Conservation (phyloP, 2,888 invertebrate species). For the Pantelozetes paolii region DNA sequence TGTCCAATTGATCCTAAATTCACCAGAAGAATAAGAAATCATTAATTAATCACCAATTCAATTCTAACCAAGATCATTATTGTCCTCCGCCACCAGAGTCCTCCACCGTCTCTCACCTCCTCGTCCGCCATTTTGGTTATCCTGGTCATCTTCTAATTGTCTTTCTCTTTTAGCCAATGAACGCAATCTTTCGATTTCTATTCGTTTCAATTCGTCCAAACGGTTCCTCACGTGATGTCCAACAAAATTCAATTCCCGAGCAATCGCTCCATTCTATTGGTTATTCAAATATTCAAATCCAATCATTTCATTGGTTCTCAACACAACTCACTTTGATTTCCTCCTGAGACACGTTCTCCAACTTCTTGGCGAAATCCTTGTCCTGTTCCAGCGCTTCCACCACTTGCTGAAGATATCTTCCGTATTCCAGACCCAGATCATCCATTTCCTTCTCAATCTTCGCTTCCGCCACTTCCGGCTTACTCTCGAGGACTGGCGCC, state of each 20-base stretch:
- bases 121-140: conserved; percentile 25
- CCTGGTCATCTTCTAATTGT: conserved; percentile 55
- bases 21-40: not conserved
- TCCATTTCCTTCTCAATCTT: not conserved
- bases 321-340: conserved; percentile 74
- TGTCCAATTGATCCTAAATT: conserved; percentile 58
- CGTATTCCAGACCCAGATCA: conserved; percentile 65
- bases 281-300: no score
- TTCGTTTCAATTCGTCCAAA: conserved; percentile 85
- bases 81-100: no score
- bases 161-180: conserved; percentile 64
- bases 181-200: conserved; percentile 75
- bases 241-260: conserved; percentile 81
- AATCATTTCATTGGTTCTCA: no score
- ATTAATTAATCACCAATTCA: no score
- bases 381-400: conserved; percentile 84
- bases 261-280: conserved; percentile 79
- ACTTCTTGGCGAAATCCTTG: conserved; percentile 70
- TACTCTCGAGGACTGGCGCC: no score
- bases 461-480: no score
- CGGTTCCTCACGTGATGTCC: conserved; percentile 76
- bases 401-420: conserved; percentile 81
- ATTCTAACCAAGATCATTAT: no score
- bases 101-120: conserved; percentile 32
- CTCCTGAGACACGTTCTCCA: conserved; percentile 73